These are phyloP conservation scores for Trichomalopsis sarcophagae DNA, from an alignment of 1,140 invertebrate species.

Conservation along the genomic window DNA sequence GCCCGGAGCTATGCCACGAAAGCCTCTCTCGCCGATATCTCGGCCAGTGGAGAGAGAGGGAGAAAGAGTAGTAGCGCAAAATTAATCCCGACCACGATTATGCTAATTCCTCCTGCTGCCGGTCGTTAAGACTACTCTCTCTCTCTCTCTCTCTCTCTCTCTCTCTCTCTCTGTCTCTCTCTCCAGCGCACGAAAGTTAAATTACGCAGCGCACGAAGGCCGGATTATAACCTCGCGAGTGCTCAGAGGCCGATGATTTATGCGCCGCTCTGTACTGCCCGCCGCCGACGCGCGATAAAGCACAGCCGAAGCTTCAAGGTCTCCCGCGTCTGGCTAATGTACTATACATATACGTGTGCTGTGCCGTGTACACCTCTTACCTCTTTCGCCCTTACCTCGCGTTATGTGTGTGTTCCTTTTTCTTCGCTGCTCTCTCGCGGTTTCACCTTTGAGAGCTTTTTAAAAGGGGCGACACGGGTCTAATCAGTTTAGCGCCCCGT, in stretches of 20 bases:
- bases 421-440: background rate
- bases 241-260: slow-evolving; percentile 7
- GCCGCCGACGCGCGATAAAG: background rate
- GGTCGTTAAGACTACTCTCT: background rate
- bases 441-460: background rate
- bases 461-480: background rate
- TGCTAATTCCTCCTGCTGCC: slow-evolving; percentile 55
- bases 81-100: slow-evolving; percentile 60
- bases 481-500: background rate
- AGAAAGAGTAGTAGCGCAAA: slow-evolving; percentile 14
- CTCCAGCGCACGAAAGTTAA: slow-evolving; percentile 59
- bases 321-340: background rate
- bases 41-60: background rate
- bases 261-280: background rate
- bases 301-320: slow-evolving; percentile 12
- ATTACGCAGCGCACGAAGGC: slow-evolving; percentile 62
- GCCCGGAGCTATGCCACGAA: background rate
- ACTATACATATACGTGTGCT: background rate
- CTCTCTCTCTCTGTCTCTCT: no score
- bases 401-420: background rate
- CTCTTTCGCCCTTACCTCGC: background rate
- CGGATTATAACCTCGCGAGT: slow-evolving; percentile 54
- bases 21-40: background rate
- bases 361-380: background rate
- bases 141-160: background rate